Conservation (phyloP, 2,797 vertebrate species). For the Sebastes glaucus region DNA sequence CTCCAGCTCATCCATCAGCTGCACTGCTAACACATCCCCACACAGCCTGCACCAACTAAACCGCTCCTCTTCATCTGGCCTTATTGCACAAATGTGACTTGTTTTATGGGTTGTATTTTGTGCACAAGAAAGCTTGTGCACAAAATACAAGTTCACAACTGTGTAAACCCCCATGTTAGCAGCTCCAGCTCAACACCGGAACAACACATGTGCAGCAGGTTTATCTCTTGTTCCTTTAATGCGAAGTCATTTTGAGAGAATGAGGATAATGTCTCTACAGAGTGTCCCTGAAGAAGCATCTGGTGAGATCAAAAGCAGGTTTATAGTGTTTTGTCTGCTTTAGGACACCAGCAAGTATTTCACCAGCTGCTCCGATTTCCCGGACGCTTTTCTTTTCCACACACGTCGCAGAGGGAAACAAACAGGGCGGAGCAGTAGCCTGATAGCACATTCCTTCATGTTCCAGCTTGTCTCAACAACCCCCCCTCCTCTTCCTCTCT, state of each 20-base stretch:
- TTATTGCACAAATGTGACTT: neutral
- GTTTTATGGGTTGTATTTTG: neutral
- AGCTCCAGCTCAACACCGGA: neutral
- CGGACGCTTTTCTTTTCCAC: slow-evolving; percentile 18
- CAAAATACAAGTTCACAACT: neutral
- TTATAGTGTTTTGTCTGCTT: slow-evolving; percentile 14
- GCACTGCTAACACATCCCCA: slow-evolving; percentile 18
- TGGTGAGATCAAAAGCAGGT: neutral
- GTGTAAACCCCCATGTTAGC: neutral
- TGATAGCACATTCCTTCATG: slow-evolving; percentile 55
- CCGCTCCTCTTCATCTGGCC: slow-evolving; percentile 4
- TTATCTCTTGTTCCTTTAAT: neutral
- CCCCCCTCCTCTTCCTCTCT: neutral
- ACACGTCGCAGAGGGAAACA: slow-evolving; percentile 16
- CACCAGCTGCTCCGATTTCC: slow-evolving; percentile 55
- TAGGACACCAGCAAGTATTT: slow-evolving; percentile 5
- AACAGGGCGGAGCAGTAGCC: slow-evolving; percentile 39
- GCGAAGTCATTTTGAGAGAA: neutral
- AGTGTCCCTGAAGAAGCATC: slow-evolving; percentile 3
- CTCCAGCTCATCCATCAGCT: slow-evolving; percentile 66
- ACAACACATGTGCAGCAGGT: neutral
- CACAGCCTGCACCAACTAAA: slow-evolving; percentile 13
- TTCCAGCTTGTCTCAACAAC: slow-evolving; percentile 26
- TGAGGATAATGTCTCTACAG: neutral
- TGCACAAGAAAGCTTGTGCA: neutral